Evolutionary conservation across 2,888 invertebrate species (phyloP).

Genomic region (Cybosia mesomella): DNA sequence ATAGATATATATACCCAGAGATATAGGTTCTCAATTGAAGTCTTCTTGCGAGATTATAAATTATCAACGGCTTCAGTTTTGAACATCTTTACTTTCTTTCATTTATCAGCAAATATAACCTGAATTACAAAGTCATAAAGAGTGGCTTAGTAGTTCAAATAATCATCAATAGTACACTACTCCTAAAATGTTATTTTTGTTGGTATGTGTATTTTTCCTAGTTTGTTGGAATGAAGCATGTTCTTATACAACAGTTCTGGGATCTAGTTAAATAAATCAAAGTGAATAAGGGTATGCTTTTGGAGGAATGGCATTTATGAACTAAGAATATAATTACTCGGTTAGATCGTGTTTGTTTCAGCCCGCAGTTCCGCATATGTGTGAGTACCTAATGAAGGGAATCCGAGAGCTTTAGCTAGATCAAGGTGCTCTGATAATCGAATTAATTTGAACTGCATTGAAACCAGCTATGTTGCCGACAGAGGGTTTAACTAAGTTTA

Average conservation of each 20-base stretch:
- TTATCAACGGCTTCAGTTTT: no score
- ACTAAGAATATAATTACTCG: background rate
- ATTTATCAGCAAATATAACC: no score
- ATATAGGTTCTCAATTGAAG: no score
- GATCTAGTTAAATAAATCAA: background rate
- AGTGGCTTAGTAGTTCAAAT: no score
- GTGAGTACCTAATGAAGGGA: slow-evolving; percentile 71
- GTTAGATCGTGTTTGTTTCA: slow-evolving; percentile 62
- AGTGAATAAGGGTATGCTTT: background rate
- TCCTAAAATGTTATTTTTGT: no score
- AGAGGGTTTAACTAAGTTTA: slow-evolving; percentile 84
- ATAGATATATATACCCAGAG: no score
- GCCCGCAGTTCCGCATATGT: slow-evolving; percentile 58
- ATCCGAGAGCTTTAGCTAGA: slow-evolving; percentile 75
- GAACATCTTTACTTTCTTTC: no score
- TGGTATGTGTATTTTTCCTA: no score
- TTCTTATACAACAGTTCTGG: background rate
- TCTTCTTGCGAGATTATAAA: no score
- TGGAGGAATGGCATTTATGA: slow-evolving; percentile 39
- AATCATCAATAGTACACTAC: no score
- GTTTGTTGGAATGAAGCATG: no score
- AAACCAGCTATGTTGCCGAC: slow-evolving; percentile 78
- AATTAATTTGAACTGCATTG: slow-evolving; percentile 82
- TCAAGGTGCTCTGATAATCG: slow-evolving; percentile 85
- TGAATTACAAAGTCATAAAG: no score